These are phyloP conservation scores for Eucera pruinosa DNA, from an alignment of 2,888 invertebrate genomes.

Conservation along the genomic window DNA sequence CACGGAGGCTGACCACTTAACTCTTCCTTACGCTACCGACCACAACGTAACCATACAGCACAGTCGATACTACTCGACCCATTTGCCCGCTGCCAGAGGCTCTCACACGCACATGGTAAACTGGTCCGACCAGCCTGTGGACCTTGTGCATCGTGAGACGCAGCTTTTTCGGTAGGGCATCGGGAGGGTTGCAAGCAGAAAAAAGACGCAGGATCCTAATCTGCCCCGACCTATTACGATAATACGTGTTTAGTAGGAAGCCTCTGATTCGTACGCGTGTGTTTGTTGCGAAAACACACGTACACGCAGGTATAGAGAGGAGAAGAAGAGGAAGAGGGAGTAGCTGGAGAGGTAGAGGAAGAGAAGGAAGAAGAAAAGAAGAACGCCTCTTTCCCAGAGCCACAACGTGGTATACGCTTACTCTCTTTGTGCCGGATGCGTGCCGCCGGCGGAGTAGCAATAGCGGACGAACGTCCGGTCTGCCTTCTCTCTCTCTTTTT, in stretches of 20 bases:
- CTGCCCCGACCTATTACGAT: constrained; percentile 67
- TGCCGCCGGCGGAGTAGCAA: constrained; percentile 77
- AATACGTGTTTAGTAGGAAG: constrained; percentile 70
- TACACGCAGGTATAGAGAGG: constrained; percentile 11
- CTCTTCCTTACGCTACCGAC: constrained; percentile 62
- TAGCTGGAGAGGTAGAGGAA: constrained; percentile 25
- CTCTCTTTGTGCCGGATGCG: constrained; percentile 81
- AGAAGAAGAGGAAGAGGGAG: constrained; percentile 1
- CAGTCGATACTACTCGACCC: constrained; percentile 40
- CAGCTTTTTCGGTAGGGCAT: constrained; percentile 64
- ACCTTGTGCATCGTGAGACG: constrained; percentile 60
- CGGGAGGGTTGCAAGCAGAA: constrained; percentile 4
- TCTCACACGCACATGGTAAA: constrained; percentile 33
- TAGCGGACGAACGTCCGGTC: constrained; percentile 82
- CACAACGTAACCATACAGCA: constrained; percentile 51
- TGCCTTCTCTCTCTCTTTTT: constrained; percentile 56
- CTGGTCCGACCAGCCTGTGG: constrained; percentile 25
- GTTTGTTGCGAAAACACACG: too few species aligned
- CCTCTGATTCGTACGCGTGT: constrained; percentile 2
- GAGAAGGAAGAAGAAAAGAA: constrained; percentile 62
- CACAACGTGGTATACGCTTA: constrained; percentile 68
- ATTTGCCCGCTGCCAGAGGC: constrained; percentile 42
- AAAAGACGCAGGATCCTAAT: constrained; percentile 54
- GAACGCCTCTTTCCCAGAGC: constrained; percentile 78
- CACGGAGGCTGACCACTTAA: constrained; percentile 48